Evolutionary conservation across 53 echinoderm and acorn worm genomes (phyloP).

Genomic region (Henricia sp.): DNA sequence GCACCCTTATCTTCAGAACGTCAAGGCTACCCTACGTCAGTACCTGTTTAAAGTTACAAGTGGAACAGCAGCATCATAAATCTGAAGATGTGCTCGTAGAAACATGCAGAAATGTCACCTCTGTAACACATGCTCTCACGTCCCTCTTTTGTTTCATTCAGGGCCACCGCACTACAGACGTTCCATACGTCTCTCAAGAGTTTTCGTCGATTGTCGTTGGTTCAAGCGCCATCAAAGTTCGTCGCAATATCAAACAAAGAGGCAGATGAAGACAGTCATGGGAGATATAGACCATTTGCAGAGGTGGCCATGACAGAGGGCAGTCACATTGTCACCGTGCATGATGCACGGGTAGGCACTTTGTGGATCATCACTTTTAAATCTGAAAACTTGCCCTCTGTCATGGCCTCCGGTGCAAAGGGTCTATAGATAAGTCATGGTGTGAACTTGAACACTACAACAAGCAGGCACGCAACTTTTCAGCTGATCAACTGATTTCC

Average conservation of each 20-base stretch:
- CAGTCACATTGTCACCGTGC: no score
- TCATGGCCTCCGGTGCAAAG: no score
- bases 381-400: no score
- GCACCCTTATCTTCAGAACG: background rate
- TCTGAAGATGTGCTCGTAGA: background rate
- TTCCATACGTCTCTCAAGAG: conserved; percentile 60
- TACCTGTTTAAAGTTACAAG: background rate
- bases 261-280: conserved; percentile 11
- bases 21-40: background rate
- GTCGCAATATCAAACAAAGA: conserved; percentile 50
- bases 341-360: no score
- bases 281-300: no score
- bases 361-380: no score
- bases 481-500: no score
- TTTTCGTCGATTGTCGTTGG: conserved; percentile 60
- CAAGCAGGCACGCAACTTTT: no score
- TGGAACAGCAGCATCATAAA: background rate
- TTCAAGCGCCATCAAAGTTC: conserved; percentile 63
- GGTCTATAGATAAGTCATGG: no score
- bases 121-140: background rate
- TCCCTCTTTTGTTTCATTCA: background rate
- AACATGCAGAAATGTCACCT: background rate
- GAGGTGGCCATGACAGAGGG: no score
- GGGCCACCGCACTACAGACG: conserved; percentile 37
- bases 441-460: no score